Percentiles rank a stretch among this genome's conserved stretches.
Conservation (phyloP, 2,888 invertebrate species). For the Drosophila falleni region DNA sequence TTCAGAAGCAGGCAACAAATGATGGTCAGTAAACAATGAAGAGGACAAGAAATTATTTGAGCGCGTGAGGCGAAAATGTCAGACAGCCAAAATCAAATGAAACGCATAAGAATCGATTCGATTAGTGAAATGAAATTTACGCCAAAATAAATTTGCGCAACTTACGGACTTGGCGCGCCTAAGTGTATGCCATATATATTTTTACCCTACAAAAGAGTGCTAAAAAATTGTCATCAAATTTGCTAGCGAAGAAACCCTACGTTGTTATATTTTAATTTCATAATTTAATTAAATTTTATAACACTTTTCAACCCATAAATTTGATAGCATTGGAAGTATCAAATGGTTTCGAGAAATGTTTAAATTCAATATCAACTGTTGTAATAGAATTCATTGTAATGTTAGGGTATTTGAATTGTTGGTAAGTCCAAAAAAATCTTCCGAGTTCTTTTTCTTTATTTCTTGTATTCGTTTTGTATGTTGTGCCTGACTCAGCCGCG, state of each 20-base stretch:
- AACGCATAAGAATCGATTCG: conserved; percentile 80
- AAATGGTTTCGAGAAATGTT: background rate
- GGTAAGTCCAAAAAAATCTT: background rate
- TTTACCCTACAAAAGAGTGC: conserved; percentile 12
- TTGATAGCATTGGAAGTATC: no score
- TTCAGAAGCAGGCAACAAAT: conserved; percentile 34
- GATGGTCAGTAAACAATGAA: conserved; percentile 49
- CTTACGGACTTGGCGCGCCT: conserved; percentile 72
- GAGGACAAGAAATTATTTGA: conserved; percentile 35
- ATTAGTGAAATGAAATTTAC: conserved; percentile 80
- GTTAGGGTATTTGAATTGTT: background rate
- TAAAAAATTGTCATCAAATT: background rate
- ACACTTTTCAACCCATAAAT: no score
- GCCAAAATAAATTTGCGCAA: conserved; percentile 79
- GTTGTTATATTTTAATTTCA: no score
- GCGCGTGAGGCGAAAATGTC: conserved; percentile 56
- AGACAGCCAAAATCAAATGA: conserved; percentile 70
- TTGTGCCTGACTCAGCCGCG: conserved; percentile 52
- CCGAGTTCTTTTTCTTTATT: conserved; percentile 6
- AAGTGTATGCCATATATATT: conserved; percentile 56
- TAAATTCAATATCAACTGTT: background rate
- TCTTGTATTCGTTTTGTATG: conserved; percentile 39
- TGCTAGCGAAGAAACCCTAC: background rate
- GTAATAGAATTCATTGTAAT: background rate
- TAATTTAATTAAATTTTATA: no score